Evolutionary conservation across 1,140 invertebrate species (phyloP).

Genomic region (Monomorium pharaonis): DNA sequence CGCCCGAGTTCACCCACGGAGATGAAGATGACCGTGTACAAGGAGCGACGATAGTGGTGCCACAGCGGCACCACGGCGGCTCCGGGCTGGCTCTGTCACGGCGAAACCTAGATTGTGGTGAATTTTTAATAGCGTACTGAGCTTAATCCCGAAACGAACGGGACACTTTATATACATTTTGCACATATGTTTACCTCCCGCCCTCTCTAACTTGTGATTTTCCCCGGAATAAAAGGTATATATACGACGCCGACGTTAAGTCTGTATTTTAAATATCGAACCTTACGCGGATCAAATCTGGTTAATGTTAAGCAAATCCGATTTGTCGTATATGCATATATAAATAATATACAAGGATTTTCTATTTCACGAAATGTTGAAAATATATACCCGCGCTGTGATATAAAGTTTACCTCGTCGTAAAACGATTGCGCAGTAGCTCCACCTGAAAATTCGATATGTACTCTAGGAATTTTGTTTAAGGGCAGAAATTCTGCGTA

Average conservation of each 20-base stretch:
- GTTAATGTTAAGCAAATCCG: too few species aligned
- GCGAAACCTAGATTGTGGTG: slow-evolving; percentile 23
- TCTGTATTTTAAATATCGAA: background rate
- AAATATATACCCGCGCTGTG: background rate
- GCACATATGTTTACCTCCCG: slow-evolving; percentile 4
- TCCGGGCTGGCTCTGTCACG: background rate
- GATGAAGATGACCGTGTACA: slow-evolving; percentile 50
- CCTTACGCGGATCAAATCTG: background rate
- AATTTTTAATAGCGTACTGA: slow-evolving; percentile 43
- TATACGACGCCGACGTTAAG: background rate
- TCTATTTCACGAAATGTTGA: background rate
- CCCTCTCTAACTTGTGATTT: slow-evolving; percentile 7
- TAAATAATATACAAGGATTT: background rate
- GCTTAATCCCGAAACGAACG: slow-evolving; percentile 28
- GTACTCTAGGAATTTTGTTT: background rate
- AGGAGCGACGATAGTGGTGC: slow-evolving; percentile 45
- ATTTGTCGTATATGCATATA: background rate
- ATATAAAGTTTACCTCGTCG: background rate
- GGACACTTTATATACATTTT: slow-evolving; percentile 26
- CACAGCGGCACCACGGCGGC: background rate
- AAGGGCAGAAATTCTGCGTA: background rate
- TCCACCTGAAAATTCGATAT: background rate
- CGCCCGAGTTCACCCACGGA: slow-evolving; percentile 1
- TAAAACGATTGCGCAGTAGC: background rate
- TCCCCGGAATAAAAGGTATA: background rate